Evolutionary conservation across 2,888 invertebrate genomes (phyloP), one percentile per base, ranked within the genome.

Genomic region (Drosophila fungiperda): DNA sequence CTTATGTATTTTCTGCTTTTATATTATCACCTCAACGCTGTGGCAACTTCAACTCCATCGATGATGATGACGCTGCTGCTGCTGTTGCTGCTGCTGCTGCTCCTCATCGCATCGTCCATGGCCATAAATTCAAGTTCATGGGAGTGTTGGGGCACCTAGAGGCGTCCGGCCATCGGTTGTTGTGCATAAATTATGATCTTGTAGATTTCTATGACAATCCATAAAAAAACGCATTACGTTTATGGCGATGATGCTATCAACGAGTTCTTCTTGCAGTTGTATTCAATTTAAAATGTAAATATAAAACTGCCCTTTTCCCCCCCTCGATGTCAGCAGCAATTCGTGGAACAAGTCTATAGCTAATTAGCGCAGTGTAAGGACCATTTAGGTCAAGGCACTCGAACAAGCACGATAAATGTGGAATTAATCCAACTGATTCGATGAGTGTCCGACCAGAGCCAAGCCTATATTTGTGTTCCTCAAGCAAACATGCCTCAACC

Each of bases 101-200:
- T 71, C 63, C 23, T 63, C 42, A 20, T 20, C 42, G 61, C 75
- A 33, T 69, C 53, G 69, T 66, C 78, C 26, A 26, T 72, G 89
- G 71, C 74, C 80, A 89, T 86, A 86, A 86, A 89, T 87, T 89
- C 76, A 69, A 78, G 80, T 76, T 80, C 64, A 71, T 59, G 38
- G 61, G 26, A 38, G 49, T 35, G 52, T 36, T 54, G 36, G 36
- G 54, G 55, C 17, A 29, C 17, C 54, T 26, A n/a, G 12, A 26
- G 54, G 45, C 45, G 45, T 45, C 23, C 38, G 65, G 45, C 38
- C 35, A 54, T 73, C 57, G 55, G 67, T 67, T 42, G 72, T 66
- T 88, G 85, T 88, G 85, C 85, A 86, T 86, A 86, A 86, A 86
- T 86, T 86, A 86, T 89, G 90, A 76, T 87, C 81, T 83, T 78